Percentiles rank a stretch among this genome's conserved stretches.
These are phyloP conservation scores for Margarornis squamiger DNA, from an alignment of 2,797 vertebrate genomes.

Conservation along the genomic window DNA sequence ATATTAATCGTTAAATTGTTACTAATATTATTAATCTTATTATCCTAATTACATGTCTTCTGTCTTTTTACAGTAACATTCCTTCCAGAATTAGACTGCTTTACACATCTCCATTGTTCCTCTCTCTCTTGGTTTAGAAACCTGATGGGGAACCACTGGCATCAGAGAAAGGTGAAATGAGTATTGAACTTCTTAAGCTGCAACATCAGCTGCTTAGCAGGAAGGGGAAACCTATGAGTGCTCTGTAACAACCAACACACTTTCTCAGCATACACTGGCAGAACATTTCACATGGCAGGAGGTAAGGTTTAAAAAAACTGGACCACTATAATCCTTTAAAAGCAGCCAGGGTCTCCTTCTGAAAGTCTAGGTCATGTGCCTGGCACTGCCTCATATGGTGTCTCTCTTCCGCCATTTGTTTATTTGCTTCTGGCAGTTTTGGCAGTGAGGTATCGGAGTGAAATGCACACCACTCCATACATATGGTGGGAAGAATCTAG, in stretches of 20 bases:
- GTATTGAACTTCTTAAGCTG: background rate
- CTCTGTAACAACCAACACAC: background rate
- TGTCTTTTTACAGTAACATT: conserved; percentile 9
- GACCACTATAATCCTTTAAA: conserved; percentile 1
- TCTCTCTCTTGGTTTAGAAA: background rate
- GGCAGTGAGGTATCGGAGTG: conserved; percentile 71
- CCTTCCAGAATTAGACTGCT: conserved; percentile 31
- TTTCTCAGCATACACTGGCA: background rate
- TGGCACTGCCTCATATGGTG: conserved; percentile 42
- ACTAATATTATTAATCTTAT: conserved; percentile 45
- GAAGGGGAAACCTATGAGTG: background rate
- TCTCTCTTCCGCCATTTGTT: conserved; percentile 69
- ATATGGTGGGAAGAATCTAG: conserved; percentile 79
- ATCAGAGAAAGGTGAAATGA: background rate
- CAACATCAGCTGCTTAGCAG: background rate
- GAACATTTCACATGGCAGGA: background rate
- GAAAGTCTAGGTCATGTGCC: conserved; percentile 49
- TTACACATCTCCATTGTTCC: conserved; percentile 26
- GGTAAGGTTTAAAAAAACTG: background rate
- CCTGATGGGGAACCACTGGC: conserved; percentile 10
- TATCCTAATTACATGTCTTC: conserved; percentile 46
- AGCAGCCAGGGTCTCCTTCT: conserved; percentile 39
- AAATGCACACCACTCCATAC: conserved; percentile 76
- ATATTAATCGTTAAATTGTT: conserved; percentile 9
- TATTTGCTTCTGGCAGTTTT: conserved; percentile 76